Conservation (phyloP, 2,797 vertebrate species). For the Danio choprae region DNA sequence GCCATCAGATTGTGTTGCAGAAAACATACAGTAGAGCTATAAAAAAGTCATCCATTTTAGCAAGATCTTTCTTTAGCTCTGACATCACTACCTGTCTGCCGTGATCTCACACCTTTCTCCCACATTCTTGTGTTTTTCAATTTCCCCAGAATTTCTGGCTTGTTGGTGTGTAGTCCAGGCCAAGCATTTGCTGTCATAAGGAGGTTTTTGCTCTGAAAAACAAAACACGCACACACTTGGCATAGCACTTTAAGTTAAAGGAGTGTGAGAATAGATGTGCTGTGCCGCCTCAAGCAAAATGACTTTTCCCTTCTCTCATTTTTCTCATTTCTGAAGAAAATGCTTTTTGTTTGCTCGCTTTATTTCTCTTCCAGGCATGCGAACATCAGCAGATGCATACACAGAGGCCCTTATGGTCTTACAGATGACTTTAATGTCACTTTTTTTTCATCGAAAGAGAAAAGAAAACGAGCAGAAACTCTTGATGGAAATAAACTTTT, state of each 20-base stretch:
- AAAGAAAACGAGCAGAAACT: too few relatives aligned
- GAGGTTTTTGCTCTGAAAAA: constrained; percentile 25
- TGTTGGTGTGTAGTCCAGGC: neutral
- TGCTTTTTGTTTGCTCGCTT: constrained; percentile 10
- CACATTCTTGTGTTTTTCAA: neutral
- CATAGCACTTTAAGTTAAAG: constrained; percentile 41
- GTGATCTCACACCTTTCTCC: constrained; percentile 22
- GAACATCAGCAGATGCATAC: constrained; percentile 15
- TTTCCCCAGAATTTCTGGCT: constrained; percentile 16
- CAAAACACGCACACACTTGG: constrained; percentile 1
- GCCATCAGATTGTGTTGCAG: too few relatives aligned
- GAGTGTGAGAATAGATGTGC: constrained; percentile 18
- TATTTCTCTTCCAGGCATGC: constrained; percentile 9
- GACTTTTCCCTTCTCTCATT: constrained; percentile 1
- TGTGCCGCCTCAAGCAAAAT: constrained; percentile 37
- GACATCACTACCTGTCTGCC: constrained; percentile 6
- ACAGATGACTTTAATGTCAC: constrained; percentile 10
- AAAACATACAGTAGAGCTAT: too few relatives aligned
- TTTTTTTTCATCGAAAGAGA: too few relatives aligned
- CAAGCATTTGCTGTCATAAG: neutral
- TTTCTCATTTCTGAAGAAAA: constrained; percentile 34
- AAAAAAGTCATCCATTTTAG: neutral
- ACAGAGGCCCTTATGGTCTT: neutral
- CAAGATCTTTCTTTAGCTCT: neutral
- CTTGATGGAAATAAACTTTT: too few relatives aligned